Base-by-base conservation (phyloP, 1,140 invertebrate genomes). In the Cyrtorhinus lividipennis region DNA sequence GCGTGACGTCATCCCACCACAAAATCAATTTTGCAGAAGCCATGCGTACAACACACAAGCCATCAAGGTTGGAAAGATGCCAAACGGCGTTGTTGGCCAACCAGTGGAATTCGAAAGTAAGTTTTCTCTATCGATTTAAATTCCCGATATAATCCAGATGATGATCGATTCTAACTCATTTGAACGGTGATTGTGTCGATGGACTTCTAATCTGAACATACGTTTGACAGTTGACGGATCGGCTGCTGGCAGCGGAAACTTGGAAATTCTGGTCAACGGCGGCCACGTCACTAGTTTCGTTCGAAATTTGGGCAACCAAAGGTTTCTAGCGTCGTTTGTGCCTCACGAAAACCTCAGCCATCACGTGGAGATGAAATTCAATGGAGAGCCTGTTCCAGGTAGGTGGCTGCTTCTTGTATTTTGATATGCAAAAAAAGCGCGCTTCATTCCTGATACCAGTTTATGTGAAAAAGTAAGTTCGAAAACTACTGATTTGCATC, bases 191-290 rank as follows among this genome's bases (percentile, higher is more conserved):
- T n/a, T n/a, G n/a, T n/a, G n/a, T n/a, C n/a, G n/a, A n/a, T n/a
- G n/a, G n/a, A n/a, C n/a, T n/a, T n/a, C n/a, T n/a, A n/a, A n/a
- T n/a, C n/a, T n/a, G n/a, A n/a, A n/a, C n/a, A n/a, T n/a, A n/a
- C n/a, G n/a, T n/a, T n/a, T n/a, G n/a, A n/a, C 69, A 96, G 93
- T 98, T 75, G 93, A 98, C 76, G 94, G 94, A 27, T 88, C 90
- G 53, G 82, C 83, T 65, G 95, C 95, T 25, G 95, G 95, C 44
- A 92, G 92, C 23, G 95, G 95, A 53, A 95, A 98, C 75, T 77
- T 98, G 66, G 95, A 98, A 73, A 92, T 98, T 63, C 80, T 97
- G 61, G 93, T 99, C 0, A 96, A 97, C 73, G 92, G 92, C 53
- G 92, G 95, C 10, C 82, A 92, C 61, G 93, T 98, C 15, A 92